Evolutionary conservation across 2,797 vertebrate genomes (phyloP).

Genomic region (Xyrichtys novacula): DNA sequence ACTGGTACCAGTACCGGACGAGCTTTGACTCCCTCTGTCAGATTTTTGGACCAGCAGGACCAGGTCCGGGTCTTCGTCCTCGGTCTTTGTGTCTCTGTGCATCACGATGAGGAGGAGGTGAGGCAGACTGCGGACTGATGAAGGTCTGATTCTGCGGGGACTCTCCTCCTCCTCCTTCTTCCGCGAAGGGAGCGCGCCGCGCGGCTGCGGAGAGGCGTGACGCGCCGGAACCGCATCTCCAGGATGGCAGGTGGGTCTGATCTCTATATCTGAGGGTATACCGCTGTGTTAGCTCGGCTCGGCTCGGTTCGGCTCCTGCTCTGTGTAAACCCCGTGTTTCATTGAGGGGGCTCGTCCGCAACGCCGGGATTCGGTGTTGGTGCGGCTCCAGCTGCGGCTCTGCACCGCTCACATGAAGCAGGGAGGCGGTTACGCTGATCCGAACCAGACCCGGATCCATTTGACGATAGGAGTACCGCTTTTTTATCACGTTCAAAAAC

Average conservation of each 20-base stretch:
- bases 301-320: not conserved
- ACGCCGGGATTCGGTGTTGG: not conserved
- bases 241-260: conserved; percentile 78
- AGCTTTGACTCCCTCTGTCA: not conserved
- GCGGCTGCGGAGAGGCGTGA: conserved; percentile 76
- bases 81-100: not conserved
- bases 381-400: conserved; percentile 21
- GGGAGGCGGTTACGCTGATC: conserved; percentile 35
- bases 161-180: conserved; percentile 41
- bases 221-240: conserved; percentile 71
- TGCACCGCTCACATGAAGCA: not conserved
- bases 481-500: too few species aligned
- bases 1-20: conserved; percentile 30
- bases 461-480: not conserved
- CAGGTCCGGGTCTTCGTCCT: not conserved
- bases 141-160: conserved; percentile 44
- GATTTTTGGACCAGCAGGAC: not conserved
- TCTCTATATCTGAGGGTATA: not conserved
- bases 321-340: accelerated
- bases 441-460: not conserved
- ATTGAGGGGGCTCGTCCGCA: not conserved
- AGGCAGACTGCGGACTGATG: conserved; percentile 40
- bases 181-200: conserved; percentile 67
- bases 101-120: conserved; percentile 1
- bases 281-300: not conserved